phyloP scores from a whole-genome alignment of 2,113 vertebrate species.

The Scomber japonicus region DNA sequence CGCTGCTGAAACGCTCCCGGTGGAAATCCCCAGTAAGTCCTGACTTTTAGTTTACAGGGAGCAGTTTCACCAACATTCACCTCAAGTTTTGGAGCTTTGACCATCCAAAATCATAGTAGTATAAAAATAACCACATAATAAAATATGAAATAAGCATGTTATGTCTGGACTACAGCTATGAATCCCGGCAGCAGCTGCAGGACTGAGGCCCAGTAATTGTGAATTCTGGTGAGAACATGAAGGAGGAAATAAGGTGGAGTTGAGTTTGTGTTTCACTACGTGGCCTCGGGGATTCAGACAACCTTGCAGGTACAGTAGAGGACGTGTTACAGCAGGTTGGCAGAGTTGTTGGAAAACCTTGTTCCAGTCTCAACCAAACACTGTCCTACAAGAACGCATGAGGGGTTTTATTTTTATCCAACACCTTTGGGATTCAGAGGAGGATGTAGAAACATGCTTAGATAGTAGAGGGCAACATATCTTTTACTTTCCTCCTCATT shows the following conservation, averaged over 20 bases:
- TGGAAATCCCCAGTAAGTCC: too few species aligned
- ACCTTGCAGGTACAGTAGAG: conserved; percentile 2
- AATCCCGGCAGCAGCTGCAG: background rate
- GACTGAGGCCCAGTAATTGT: background rate
- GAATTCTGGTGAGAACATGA: background rate
- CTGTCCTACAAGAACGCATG: background rate
- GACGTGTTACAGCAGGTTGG: conserved; percentile 3
- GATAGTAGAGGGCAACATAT: background rate
- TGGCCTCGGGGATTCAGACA: background rate
- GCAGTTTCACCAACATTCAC: too few species aligned
- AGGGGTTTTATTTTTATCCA: background rate
- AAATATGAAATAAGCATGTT: too few species aligned
- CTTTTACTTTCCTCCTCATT: background rate
- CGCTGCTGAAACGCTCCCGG: too few species aligned
- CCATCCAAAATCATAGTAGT: too few species aligned
- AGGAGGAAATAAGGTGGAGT: background rate
- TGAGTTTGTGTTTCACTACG: background rate
- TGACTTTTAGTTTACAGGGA: too few species aligned
- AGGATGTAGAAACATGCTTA: background rate
- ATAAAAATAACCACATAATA: too few species aligned
- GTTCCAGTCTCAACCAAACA: background rate
- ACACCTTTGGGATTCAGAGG: background rate
- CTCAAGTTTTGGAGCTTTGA: too few species aligned
- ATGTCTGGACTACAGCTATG: too few species aligned
- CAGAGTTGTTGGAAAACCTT: background rate